A percentile compares a stretch with the other conserved stretches of the same genome.
Conservation (phyloP, 2,888 invertebrate genomes). For the Apeira syringaria region DNA sequence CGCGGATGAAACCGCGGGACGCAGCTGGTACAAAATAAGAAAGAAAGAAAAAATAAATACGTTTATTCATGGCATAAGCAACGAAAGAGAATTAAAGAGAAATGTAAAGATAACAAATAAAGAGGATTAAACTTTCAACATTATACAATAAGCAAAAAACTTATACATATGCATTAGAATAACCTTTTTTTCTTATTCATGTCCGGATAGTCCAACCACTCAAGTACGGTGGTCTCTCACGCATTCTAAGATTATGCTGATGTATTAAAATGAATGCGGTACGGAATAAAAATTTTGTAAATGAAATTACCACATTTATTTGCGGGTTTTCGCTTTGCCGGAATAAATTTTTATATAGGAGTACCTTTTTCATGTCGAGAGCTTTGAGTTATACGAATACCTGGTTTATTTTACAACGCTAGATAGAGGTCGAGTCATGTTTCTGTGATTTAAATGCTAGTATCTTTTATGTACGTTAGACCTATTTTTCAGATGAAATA, state of each 20-base stretch:
- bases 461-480: constrained; percentile 5
- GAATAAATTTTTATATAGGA: constrained; percentile 55
- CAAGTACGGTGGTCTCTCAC: constrained; percentile 51
- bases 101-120: too few species aligned
- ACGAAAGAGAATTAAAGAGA: too few species aligned
- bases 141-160: neutral
- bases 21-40: too few species aligned
- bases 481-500: constrained; percentile 11
- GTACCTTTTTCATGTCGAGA: constrained; percentile 63
- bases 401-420: constrained; percentile 35
- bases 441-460: constrained; percentile 19
- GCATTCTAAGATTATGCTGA: constrained; percentile 68
- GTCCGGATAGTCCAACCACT: constrained; percentile 28
- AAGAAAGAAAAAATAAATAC: too few species aligned
- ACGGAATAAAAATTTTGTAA: constrained; percentile 57
- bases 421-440: constrained; percentile 27
- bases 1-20: too few species aligned
- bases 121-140: too few species aligned
- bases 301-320: constrained; percentile 72
- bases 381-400: constrained; percentile 43
- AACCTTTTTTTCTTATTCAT: neutral
- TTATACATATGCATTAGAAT: constrained; percentile 1
- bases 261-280: constrained; percentile 72
- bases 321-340: constrained; percentile 53
- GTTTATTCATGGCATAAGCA: too few species aligned